Evolutionary conservation across 1,140 invertebrate genomes (phyloP).

Genomic region (Diploscapter pachys): DNA sequence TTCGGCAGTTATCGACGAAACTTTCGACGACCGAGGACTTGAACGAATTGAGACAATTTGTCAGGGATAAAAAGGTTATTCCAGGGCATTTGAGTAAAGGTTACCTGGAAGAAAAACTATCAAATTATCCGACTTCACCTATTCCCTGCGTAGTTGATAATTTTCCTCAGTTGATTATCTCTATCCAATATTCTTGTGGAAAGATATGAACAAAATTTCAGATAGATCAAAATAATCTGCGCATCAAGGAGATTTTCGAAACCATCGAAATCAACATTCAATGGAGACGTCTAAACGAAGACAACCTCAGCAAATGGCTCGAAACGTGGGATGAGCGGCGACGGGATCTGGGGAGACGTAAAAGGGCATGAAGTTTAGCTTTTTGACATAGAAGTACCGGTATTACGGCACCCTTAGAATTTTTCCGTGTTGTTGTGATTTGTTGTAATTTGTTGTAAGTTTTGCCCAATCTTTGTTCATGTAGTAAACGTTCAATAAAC

Average conservation of each 20-base stretch:
- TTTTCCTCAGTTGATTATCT: not conserved
- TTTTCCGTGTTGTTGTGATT: no score
- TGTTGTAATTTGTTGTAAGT: no score
- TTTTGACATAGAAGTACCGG: no score
- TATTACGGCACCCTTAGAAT: no score
- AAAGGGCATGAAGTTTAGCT: not conserved
- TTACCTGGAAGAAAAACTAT: not conserved
- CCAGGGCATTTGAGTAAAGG: not conserved
- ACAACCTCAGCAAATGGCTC: conserved; percentile 36
- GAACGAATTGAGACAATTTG: conserved; percentile 34
- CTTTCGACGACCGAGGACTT: conserved; percentile 43
- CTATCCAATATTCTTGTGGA: not conserved
- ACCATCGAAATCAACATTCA: conserved; percentile 46
- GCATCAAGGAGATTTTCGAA: conserved; percentile 42
- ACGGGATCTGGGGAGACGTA: conserved; percentile 16
- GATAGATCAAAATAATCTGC: conserved; percentile 26
- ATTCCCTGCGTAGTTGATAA: not conserved
- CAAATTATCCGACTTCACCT: no score
- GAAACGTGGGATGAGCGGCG: conserved; percentile 37
- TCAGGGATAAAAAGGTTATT: conserved; percentile 31
- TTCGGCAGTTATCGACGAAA: conserved; percentile 21
- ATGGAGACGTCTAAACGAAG: conserved; percentile 46
- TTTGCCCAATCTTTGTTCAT: no score
- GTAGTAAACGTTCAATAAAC: no score
- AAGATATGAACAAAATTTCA: conserved; percentile 14